Conservation (phyloP, 1,140 invertebrate genomes). For the Drosophila kohkoa region DNA sequence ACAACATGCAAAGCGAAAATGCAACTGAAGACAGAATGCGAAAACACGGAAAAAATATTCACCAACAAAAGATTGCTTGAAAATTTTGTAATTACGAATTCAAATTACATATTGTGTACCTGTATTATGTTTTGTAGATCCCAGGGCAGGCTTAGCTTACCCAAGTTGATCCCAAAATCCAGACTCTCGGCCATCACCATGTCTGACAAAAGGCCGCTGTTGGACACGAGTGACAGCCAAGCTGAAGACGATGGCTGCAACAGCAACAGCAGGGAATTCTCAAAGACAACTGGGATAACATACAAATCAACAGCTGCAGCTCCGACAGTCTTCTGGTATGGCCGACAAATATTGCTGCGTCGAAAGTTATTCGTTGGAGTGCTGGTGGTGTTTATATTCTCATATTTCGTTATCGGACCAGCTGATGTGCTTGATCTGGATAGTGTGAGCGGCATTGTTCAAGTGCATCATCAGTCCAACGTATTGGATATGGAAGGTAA, state of each 20-base stretch:
- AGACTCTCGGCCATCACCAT: slow-evolving; percentile 20
- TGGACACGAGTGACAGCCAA: slow-evolving; percentile 34
- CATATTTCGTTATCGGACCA: slow-evolving; percentile 60
- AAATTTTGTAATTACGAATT: background rate
- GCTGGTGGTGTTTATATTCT: slow-evolving; percentile 53
- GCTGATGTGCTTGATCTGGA: slow-evolving; percentile 65
- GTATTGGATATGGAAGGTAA: slow-evolving; percentile 77
- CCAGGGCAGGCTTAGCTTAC: background rate
- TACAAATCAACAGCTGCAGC: background rate
- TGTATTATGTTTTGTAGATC: background rate
- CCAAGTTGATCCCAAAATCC: background rate
- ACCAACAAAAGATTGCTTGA: too few relatives aligned
- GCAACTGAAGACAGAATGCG: too few relatives aligned
- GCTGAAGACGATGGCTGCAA: slow-evolving; percentile 6
- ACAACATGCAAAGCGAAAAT: too few relatives aligned
- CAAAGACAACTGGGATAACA: slow-evolving; percentile 1
- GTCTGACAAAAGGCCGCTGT: slow-evolving; percentile 55
- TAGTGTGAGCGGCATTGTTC: slow-evolving; percentile 31
- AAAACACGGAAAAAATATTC: too few relatives aligned
- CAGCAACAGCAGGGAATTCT: slow-evolving; percentile 8
- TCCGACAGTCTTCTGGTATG: slow-evolving; percentile 25
- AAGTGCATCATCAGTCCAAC: slow-evolving; percentile 70
- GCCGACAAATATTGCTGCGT: slow-evolving; percentile 37
- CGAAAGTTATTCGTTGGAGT: slow-evolving; percentile 51
- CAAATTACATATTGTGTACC: background rate